These are phyloP conservation scores for Megaustenia siamemsis DNA, from an alignment of 2,888 invertebrate species.

Conservation along the genomic window DNA sequence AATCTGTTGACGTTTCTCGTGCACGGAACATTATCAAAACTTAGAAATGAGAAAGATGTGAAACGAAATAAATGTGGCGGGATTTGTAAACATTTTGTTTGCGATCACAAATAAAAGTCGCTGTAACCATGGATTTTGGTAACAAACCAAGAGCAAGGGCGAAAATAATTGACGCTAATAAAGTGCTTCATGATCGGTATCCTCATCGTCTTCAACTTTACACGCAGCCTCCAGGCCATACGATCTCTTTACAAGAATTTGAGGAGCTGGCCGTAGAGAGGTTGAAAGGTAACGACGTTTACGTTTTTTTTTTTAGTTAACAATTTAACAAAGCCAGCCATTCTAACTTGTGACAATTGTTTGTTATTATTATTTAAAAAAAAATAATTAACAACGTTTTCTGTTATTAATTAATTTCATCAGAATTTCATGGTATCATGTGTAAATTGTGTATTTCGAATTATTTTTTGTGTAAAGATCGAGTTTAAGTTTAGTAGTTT, in stretches of 20 bases:
- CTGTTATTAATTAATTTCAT: too few species aligned
- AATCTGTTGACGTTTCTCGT: too few species aligned
- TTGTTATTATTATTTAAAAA: too few species aligned
- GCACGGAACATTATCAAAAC: not conserved
- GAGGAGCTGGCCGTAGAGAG: slow-evolving; percentile 92
- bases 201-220: slow-evolving; percentile 83
- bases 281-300: slow-evolving; percentile 83
- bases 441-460: too few species aligned
- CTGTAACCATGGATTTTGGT: slow-evolving; percentile 22
- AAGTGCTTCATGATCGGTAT: slow-evolving; percentile 45
- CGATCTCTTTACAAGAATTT: slow-evolving; percentile 90
- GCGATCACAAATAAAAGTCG: not conserved
- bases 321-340: not conserved
- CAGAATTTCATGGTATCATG: too few species aligned
- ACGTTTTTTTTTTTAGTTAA: not conserved
- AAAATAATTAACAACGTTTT: too few species aligned
- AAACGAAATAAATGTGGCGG: slow-evolving; percentile 42
- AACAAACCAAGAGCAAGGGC: slow-evolving; percentile 45
- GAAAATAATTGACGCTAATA: not conserved
- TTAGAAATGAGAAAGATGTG: not conserved
- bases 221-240: slow-evolving; percentile 86
- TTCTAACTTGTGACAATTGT: too few species aligned
- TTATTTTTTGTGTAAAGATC: too few species aligned
- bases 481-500: too few species aligned
- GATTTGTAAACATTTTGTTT: slow-evolving; percentile 6